These are phyloP conservation scores for Idaea aversata DNA, from an alignment of 2,888 invertebrate species.

Conservation along the genomic window DNA sequence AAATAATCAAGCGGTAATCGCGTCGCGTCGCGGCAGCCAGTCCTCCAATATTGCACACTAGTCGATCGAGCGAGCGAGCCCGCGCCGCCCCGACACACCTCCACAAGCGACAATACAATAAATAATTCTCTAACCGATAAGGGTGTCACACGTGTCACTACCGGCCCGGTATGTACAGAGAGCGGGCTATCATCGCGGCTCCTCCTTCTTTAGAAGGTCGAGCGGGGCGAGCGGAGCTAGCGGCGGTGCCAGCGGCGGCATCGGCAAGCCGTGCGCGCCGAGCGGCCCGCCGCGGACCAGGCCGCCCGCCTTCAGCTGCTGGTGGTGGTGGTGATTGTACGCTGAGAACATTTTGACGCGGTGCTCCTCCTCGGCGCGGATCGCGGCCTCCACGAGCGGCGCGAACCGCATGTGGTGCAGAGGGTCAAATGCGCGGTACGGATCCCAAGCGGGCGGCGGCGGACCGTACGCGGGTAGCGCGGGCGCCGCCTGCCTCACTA, in stretches of 20 bases:
- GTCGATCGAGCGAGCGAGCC: conserved; percentile 52
- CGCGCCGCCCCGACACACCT: conserved; percentile 49
- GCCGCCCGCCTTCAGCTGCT: conserved; percentile 75
- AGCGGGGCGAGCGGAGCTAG: conserved; percentile 70
- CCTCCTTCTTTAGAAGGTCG: conserved; percentile 82
- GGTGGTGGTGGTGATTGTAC: conserved; percentile 79
- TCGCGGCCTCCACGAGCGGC: conserved; percentile 88
- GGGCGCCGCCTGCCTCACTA: conserved; percentile 66
- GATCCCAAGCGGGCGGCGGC: conserved; percentile 82
- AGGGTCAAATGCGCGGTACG: conserved; percentile 86
- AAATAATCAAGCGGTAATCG: conserved; percentile 77
- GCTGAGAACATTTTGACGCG: conserved; percentile 88
- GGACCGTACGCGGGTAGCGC: conserved; percentile 80
- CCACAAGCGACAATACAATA: conserved; percentile 69
- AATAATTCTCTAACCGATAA: conserved; percentile 75
- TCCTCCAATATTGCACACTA: conserved; percentile 69
- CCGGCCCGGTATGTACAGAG: conserved; percentile 47
- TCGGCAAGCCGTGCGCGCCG: conserved; percentile 56
- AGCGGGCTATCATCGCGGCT: conserved; percentile 76
- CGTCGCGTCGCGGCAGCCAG: conserved; percentile 58
- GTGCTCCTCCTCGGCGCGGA: conserved; percentile 89
- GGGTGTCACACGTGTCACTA: conserved; percentile 45
- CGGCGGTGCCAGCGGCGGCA: conserved; percentile 46
- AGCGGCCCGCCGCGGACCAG: conserved; percentile 68
- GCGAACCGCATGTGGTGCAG: conserved; percentile 86